These are phyloP conservation scores for Aphelinus certus DNA, from an alignment of 1,140 invertebrate genomes.

Conservation along the genomic window DNA sequence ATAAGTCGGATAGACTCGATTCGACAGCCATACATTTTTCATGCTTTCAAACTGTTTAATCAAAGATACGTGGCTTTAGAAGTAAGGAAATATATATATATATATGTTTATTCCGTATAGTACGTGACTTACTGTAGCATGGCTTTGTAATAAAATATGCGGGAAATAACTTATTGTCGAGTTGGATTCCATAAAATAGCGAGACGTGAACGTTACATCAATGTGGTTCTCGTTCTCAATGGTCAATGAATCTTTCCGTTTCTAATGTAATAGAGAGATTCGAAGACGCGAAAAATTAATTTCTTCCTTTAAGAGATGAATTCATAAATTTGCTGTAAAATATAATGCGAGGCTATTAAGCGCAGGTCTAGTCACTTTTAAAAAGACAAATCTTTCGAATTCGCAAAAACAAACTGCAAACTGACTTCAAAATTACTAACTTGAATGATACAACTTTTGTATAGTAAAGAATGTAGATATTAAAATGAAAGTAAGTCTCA, in stretches of 20 bases:
- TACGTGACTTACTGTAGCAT: neutral
- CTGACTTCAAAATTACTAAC: neutral
- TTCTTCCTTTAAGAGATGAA: neutral
- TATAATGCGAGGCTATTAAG: conserved; percentile 25
- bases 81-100: neutral
- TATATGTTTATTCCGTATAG: neutral
- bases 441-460: conserved; percentile 15
- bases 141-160: conserved; percentile 27
- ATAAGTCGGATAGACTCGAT: conserved; percentile 2
- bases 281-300: neutral
- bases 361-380: conserved; percentile 30
- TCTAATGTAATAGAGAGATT: no score
- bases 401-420: conserved; percentile 1
- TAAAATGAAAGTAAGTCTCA: conserved; percentile 8
- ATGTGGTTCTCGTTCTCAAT: no score
- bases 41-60: conserved; percentile 24
- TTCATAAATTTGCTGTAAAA: conserved; percentile 28
- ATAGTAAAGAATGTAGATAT: conserved; percentile 36
- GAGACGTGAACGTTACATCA: no score
- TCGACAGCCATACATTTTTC: conserved; percentile 3
- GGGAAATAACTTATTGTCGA: neutral
- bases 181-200: neutral
- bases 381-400: conserved; percentile 7
- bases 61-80: conserved; percentile 17
- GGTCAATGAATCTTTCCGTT: no score